phyloP scores from a whole-genome alignment of 2,888 invertebrate genomes.

The Liposcelis brunnea region DNA sequence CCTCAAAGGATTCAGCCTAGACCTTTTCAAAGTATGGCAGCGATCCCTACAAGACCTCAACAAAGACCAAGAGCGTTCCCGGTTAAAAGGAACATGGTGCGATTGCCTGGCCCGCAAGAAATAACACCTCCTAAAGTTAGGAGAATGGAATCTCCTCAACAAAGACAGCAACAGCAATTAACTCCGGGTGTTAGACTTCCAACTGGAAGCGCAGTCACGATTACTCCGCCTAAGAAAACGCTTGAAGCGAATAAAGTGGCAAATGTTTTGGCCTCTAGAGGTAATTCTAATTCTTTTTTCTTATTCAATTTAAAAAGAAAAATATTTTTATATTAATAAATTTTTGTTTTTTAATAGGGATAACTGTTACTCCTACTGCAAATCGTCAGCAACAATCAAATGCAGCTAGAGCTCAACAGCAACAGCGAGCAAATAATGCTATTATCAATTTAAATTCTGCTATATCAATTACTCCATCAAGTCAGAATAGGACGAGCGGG shows the following conservation, averaged over 20 bases:
- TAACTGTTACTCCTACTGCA: conserved; percentile 1
- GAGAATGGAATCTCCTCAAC: not conserved
- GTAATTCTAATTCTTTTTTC: too few species aligned
- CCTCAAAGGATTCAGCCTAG: not conserved
- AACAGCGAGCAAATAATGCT: not conserved
- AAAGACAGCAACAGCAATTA: too few species aligned
- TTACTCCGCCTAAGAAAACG: conserved; percentile 6
- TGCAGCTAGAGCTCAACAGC: not conserved
- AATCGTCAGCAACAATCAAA: not conserved
- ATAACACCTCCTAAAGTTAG: conserved; percentile 6
- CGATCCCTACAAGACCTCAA: not conserved
- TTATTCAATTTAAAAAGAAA: too few species aligned
- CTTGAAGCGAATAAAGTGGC: not conserved
- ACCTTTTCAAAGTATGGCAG: conserved; percentile 7
- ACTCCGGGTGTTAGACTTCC: too few species aligned
- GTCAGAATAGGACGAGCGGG: not conserved
- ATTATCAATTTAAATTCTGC: not conserved
- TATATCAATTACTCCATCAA: conserved; percentile 1
- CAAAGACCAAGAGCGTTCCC: not conserved
- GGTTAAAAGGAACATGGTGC: not conserved
- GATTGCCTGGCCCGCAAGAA: not conserved
- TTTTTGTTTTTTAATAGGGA: too few species aligned
- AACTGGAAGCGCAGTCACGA: not conserved
- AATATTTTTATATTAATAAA: too few species aligned
- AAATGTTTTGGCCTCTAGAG: conserved; percentile 4